Base-by-base conservation (phyloP, 1,140 invertebrate genomes). In the Pseudomyrmex pallidus region DNA sequence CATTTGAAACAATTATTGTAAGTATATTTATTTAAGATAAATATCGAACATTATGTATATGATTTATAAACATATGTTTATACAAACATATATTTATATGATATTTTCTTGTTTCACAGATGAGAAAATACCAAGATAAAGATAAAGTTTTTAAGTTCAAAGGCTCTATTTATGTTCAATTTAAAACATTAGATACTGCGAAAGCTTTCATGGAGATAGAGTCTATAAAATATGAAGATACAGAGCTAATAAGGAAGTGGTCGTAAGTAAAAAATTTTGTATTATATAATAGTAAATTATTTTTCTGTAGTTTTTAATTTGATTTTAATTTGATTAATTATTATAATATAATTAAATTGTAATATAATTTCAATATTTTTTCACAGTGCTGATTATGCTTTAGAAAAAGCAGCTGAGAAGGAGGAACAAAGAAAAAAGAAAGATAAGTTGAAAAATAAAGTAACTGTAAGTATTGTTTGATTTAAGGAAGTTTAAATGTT, bases 141-240 rank as follows among this genome's bases (percentile, higher is more conserved):
- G 93, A 95, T 8, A 97, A 97, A 89, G 95, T 95, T 56, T 94
- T 95, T 66, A 93, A 95, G 52, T 98, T 98, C 90, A 98, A 99
- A 94, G 98, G 98, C 59, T 99, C 98, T 8, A 96, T 98, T 67
- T 98, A 98, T 95, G 95, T 97, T 22, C 96, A 97, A 2, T 99
- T 98, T 90, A 95, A 96, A 87, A 97, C 95, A 46, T 94, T 96
- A 68, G 97, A 98, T 70, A 95, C 96, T 87, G 96, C 96, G 15
- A 96, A 97, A 85, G 93, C 94, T 61, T 96, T 97, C 88, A 91
- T 98, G 72, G 95, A 95, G 20, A 89, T 92, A 59, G 96, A 96
- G 86, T 95, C 94, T 48, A 87, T 98, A 0, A 97, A 98, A 91
- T 98, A 96, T 93, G 95, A 96, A 25, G 97, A 97, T 2, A 95